Base-by-base conservation (phyloP, 2,113 vertebrate species). In the Rhinogobius similis region DNA sequence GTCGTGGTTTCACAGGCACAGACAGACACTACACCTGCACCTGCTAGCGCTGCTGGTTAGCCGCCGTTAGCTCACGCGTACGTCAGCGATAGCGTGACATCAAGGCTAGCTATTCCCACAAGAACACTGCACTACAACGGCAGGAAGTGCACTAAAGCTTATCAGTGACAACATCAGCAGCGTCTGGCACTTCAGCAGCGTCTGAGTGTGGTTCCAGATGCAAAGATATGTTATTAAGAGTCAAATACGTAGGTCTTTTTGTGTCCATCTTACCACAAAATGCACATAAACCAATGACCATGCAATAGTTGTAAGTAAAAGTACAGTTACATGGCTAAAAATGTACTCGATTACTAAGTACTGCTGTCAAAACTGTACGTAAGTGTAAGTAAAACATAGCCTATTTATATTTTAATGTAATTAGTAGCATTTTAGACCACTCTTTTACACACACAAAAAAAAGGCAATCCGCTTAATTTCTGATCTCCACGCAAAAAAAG, bases 1-100 rank as follows among this genome's bases (percentile, higher is more conserved):
- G 63, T 76, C 16, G 91, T 88, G 92, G 92, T 92, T 91, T 90
- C 72, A 84, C 78, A 65, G 48, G 76, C 71, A 44, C 58, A 87
- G 79, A 36, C 58, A 88, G 79, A 79, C 77, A 80, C 29, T 70
- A 82, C 90, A 90, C 82, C 88, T 90, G 91, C 82, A 79, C 64
- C 21, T 62, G 70, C 9, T 53, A 21, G 39, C 68, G 43, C 53
- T 74, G n/a, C 53, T 74, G n/a, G 24, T 61, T 52, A 56, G 48
- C n/a, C 36, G 76, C 61, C 84, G 85, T 89, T 86, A 75, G 61
- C 67, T 20, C 29, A 10, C 24, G 12, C 27, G 65, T 73, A 79
- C 43, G 80, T 87, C 74, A 86, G 56, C 64, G 44, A 67, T 36
- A 44, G 64, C 1, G 63, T 86, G 71, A 84, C 73, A 82, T 83